These are phyloP conservation scores for Apis laboriosa DNA, from an alignment of 1,140 invertebrate species.

Conservation along the genomic window DNA sequence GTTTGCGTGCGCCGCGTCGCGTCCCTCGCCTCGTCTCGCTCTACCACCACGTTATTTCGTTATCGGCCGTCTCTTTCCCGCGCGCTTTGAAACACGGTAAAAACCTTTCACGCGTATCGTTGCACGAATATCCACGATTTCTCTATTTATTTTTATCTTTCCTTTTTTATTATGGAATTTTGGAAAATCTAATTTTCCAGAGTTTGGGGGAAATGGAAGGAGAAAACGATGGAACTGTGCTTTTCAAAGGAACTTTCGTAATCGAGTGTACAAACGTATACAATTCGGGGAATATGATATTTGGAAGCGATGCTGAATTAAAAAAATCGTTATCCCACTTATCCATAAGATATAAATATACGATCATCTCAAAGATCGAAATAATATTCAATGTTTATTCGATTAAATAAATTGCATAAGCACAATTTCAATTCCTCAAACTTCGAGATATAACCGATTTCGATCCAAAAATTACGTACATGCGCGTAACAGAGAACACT, in stretches of 20 bases:
- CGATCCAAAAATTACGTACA: not conserved
- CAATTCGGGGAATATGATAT: too few relatives aligned
- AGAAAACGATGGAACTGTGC: not conserved
- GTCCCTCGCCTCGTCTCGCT: constrained; percentile 46
- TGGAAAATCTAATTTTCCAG: not conserved
- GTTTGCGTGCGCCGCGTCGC: constrained; percentile 50
- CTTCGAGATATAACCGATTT: too few relatives aligned
- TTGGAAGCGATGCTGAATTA: too few relatives aligned
- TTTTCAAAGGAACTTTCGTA: too few relatives aligned
- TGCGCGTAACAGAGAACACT: not conserved
- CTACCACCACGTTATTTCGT: constrained; percentile 16
- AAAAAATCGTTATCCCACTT: too few relatives aligned
- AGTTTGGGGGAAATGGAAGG: not conserved
- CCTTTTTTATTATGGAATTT: too few relatives aligned
- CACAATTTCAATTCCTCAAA: too few relatives aligned
- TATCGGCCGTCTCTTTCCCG: constrained; percentile 49
- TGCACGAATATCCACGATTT: constrained; percentile 18
- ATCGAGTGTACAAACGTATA: too few relatives aligned
- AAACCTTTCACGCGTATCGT: constrained; percentile 39
- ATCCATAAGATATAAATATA: too few relatives aligned
- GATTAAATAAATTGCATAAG: too few relatives aligned
- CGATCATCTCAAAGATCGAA: too few relatives aligned
- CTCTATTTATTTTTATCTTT: constrained; percentile 1
- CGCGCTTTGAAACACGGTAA: constrained; percentile 23
- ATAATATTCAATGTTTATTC: too few relatives aligned